Evolutionary conservation across 2,888 invertebrate species (phyloP), one percentile per base, ranked within the genome.

Genomic region (Leucophenga montana): DNA sequence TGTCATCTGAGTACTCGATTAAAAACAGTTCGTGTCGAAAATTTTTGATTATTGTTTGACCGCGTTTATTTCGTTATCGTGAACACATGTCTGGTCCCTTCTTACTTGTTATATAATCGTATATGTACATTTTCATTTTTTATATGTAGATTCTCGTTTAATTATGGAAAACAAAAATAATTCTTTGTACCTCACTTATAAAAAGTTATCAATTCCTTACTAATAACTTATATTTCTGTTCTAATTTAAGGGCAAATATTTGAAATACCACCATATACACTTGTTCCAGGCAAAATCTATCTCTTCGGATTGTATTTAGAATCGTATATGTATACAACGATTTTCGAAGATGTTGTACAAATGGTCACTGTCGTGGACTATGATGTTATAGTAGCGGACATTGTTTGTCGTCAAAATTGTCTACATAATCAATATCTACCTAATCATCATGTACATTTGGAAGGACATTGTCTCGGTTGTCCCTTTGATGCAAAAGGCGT

Each of bases 341-440:
- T 53, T 0, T 6, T 1, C 0, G n/a, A 1, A 5, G 57, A 57
- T 1, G 8, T 33, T 3, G 1, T 6, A 4, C 75, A 75, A 31
- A 9, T 16, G 3, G 0, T 75, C 1, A n/a, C 8, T 5, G 68
- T 66, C 1, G 27, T 56, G 14, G 6, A 48, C 0, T 4, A 13
- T 0, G 0, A 0, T 0, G 53, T 44, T 0, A n/a, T 70, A 4
- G 59, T 70, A 0, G 67, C 70, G 0, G 44, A 75, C 9, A 75
- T 75, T 14, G 0, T 6, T 0, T 75, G 75, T 61, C 31, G 5
- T 0, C 18, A 54, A 0, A 75, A 75, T 48, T 75, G 75, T 54
- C 16, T 3, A 0, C 0, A 59, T 1, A 16, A 56, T 1, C 20
- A 61, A 8, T 75, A 53, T 39, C n/a, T 62, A 0, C 20, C 72